These are phyloP conservation scores for Zygogramma bicolorata DNA, from an alignment of 2,888 invertebrate species.

Conservation along the genomic window DNA sequence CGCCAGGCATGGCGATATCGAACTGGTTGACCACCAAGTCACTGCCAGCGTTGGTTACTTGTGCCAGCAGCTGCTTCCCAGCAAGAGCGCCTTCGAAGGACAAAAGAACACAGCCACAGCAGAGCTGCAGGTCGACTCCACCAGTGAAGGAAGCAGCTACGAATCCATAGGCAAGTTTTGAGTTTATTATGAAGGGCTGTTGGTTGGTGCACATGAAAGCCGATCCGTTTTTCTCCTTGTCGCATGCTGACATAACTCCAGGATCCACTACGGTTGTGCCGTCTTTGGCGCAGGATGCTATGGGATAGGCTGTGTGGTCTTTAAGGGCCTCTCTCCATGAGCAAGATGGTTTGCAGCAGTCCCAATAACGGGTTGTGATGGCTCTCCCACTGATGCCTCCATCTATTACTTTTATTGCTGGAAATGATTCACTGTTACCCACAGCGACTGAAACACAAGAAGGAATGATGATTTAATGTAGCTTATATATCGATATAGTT, in stretches of 20 bases:
- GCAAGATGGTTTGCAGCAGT: constrained; percentile 38
- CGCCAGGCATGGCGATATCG: constrained; percentile 50
- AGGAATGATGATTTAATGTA: no score
- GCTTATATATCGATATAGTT: no score
- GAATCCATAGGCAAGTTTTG: constrained; percentile 36
- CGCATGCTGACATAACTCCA: constrained; percentile 26
- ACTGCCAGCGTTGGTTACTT: constrained; percentile 44
- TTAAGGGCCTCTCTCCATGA: constrained; percentile 25
- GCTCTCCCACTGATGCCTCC: constrained; percentile 28
- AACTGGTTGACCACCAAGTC: constrained; percentile 46
- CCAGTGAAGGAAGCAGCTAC: constrained; percentile 36
- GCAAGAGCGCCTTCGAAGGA: constrained; percentile 38
- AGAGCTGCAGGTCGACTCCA: constrained; percentile 31
- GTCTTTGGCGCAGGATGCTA: constrained; percentile 39
- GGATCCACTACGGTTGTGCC: constrained; percentile 26
- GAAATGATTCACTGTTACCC: neutral
- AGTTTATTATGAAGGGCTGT: constrained; percentile 37
- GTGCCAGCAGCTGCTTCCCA: constrained; percentile 40
- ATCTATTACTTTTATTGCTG: neutral
- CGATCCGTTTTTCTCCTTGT: constrained; percentile 16
- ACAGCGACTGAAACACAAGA: neutral
- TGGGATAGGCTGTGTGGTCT: no score
- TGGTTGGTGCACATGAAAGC: constrained; percentile 41
- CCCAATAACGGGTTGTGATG: constrained; percentile 34
- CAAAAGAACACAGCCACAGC: constrained; percentile 44